Percentiles rank a stretch among this genome's conserved stretches.
These are phyloP conservation scores for Ivindomyrus marchei DNA, from an alignment of 2,113 vertebrate species.

Conservation along the genomic window DNA sequence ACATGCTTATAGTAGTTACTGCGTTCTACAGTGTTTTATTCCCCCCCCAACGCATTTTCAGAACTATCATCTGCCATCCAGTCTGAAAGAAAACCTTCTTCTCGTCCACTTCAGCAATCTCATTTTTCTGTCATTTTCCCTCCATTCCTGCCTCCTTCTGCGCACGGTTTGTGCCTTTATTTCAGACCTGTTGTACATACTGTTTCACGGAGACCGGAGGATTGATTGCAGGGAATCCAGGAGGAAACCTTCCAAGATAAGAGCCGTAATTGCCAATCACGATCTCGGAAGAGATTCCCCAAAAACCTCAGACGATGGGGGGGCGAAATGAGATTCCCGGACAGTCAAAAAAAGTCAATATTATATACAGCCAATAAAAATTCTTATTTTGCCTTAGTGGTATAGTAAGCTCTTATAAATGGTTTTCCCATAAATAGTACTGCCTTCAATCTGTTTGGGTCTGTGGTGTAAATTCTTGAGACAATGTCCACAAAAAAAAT, in stretches of 20 bases:
- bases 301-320: background rate
- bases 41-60: background rate
- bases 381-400: background rate
- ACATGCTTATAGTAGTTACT: background rate
- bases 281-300: background rate
- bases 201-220: background rate
- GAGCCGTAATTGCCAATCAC: background rate
- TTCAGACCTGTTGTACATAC: background rate
- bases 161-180: background rate
- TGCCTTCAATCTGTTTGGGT: conserved; percentile 6
- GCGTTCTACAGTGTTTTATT: background rate
- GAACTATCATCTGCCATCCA: background rate
- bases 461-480: background rate
- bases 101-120: background rate
- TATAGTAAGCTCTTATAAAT: background rate
- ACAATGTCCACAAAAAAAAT: background rate
- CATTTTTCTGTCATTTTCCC: background rate
- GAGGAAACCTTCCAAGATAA: background rate
- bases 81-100: background rate
- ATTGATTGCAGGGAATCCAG: background rate
- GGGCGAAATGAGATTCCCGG: background rate
- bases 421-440: background rate
- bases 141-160: background rate
- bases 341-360: background rate
- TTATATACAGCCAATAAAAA: background rate